Base-by-base conservation (phyloP, 2,888 invertebrate species). In the Phymatocera aterrima region DNA sequence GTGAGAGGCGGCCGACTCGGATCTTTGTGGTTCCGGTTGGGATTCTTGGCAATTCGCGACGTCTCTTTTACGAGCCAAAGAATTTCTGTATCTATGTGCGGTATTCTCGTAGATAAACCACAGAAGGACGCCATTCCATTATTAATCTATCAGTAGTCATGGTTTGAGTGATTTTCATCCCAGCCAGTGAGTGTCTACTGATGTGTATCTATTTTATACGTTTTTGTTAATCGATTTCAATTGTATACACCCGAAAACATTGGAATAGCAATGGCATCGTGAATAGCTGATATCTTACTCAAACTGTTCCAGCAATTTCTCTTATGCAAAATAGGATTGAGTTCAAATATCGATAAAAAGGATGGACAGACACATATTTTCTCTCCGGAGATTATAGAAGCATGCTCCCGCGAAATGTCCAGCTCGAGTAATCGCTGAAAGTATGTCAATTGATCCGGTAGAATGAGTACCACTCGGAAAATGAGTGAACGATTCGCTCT, bases 1-100 rank as follows among this genome's bases (percentile, higher is more conserved):
- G 48, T 51, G 31, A 48, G 43, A 34, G 34, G 48, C 31, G 48
- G 72, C 31, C 51, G 72, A 72, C 48, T 51, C 51, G 72, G 51
- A 72, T 48, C 72, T 72, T 70, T 72, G 48, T 18, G 72, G 51
- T 51, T 72, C 48, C 34, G 18, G 51, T 72, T 51, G 34, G 31
- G 51, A 72, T 72, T 51, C 72, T 72, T 18, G 34, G 72, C 40
- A 72, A 72, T 72, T 72, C 72, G 12, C 72, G 34, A 31, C 43
- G 48, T 51, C 51, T n/a, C 72, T 72, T 51, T 10, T 34, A 48
- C 34, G 51, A 72, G 31, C 28, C 15, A 51, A 28, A 48, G 72
- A 51, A 51, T 48, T 48, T 51, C 72, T 72, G 21, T 43, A 48
- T 51, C 72, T 43, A 34, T 48, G 34, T 34, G 43, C 43, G 28